Percentiles rank a stretch among this genome's conserved stretches.
phyloP scores from a whole-genome alignment of 2,113 vertebrate species.

The Caranx ignobilis region DNA sequence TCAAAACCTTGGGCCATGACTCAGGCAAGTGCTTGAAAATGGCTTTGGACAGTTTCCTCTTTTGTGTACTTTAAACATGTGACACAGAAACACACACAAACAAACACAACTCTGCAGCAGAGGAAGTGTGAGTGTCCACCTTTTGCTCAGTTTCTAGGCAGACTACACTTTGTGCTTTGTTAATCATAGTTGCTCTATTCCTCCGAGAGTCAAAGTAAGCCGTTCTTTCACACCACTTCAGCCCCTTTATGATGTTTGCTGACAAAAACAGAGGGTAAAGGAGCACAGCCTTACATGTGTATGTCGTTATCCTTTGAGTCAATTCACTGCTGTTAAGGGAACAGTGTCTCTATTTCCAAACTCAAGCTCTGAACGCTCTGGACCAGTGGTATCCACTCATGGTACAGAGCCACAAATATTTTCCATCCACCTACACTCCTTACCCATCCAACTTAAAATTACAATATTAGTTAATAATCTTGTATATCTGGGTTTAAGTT shows the following conservation, averaged over 20 bases:
- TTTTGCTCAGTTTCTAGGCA: background rate
- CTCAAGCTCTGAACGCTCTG: background rate
- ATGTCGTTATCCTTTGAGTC: background rate
- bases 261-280: background rate
- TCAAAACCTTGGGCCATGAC: background rate
- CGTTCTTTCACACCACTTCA: background rate
- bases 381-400: background rate
- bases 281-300: background rate
- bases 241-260: background rate
- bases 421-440: background rate
- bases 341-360: background rate
- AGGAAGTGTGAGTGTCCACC: background rate
- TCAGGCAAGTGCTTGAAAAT: background rate
- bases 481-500: background rate
- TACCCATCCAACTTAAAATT: background rate
- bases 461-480: background rate
- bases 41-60: background rate
- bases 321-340: conserved; percentile 4
- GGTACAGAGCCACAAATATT: background rate
- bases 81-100: background rate
- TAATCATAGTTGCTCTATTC: background rate
- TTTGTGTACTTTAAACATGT: background rate
- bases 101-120: background rate
- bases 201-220: background rate
- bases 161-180: background rate